Percentiles rank a stretch among this genome's conserved stretches.
phyloP scores from a whole-genome alignment of 1,140 invertebrate genomes.

The Euwallacea similis region DNA sequence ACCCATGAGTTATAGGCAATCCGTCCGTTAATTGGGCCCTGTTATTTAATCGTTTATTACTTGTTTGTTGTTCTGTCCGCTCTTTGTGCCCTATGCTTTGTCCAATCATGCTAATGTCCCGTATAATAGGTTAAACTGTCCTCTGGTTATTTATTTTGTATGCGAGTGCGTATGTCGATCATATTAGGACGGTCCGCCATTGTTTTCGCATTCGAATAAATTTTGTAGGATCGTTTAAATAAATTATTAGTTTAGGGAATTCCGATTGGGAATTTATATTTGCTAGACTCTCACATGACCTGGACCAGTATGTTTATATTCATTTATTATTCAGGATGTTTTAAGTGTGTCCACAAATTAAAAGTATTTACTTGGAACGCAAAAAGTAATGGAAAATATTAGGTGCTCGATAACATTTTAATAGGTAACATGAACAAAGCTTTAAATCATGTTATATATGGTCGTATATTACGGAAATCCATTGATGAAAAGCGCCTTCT shows the following conservation, averaged over 20 bases:
- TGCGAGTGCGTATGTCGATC: slow-evolving; percentile 23
- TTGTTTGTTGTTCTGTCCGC: slow-evolving; percentile 24
- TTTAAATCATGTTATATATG: too few relatives aligned
- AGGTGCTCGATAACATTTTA: too few relatives aligned
- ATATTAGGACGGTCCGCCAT: slow-evolving; percentile 20
- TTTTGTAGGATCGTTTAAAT: slow-evolving; percentile 23
- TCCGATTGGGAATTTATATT: too few relatives aligned
- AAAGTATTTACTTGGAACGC: too few relatives aligned
- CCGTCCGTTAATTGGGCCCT: slow-evolving; percentile 25
- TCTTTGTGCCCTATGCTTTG: slow-evolving; percentile 22
- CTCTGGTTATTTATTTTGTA: slow-evolving; percentile 27
- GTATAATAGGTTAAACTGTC: slow-evolving; percentile 27
- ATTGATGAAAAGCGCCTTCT: too few relatives aligned
- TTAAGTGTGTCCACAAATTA: too few relatives aligned
- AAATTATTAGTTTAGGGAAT: slow-evolving; percentile 15
- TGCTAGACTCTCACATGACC: too few relatives aligned
- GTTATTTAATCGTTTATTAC: slow-evolving; percentile 34
- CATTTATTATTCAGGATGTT: too few relatives aligned
- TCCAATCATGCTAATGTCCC: slow-evolving; percentile 32
- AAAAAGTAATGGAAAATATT: too few relatives aligned
- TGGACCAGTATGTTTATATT: too few relatives aligned
- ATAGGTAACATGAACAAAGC: too few relatives aligned
- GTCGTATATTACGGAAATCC: too few relatives aligned
- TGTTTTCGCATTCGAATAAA: slow-evolving; percentile 11
- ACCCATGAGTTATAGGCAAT: slow-evolving; percentile 21